Base-by-base conservation (phyloP, 1,140 invertebrate species). In the Bombus ignitus region DNA sequence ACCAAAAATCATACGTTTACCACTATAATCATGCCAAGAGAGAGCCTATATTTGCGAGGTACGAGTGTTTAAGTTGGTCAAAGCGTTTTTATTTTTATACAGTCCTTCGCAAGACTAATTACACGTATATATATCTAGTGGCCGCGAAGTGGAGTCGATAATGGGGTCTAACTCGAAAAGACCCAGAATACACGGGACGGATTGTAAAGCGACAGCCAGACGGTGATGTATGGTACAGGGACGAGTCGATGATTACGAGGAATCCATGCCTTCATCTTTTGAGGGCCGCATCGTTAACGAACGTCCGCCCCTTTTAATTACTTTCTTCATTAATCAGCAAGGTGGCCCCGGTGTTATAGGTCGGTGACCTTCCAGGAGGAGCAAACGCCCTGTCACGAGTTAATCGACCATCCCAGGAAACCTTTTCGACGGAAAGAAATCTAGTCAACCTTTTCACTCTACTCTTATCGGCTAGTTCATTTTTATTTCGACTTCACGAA, bases 171-270 rank as follows among this genome's bases (percentile, higher is more conserved):
- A 68, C 39, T 73, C 35, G 25, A 75, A 86, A 80, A 83, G 70
- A 57, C 59, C 73, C 39, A 39, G 35, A 86, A 28, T 44, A 53
- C 44, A 73, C 13, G 42, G 42, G 25, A 15, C 18, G 28, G 39
- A 70, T 83, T 44, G 57, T 28, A 59, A 28, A n/a, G 37, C 72
- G 77, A 78, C 83, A 78, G 62, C 28, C 44, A 53, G 70, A 70
- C 79, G 68, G 70, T 91, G 82, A 90, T 90, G 37, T 88, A 90
- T 87, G 89, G 81, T 66, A 39, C 39, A 70, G 70, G 68, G 78
- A 88, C 81, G 71, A 57, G 18, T n/a, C 44, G 75, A 62, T 74
- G 83, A 88, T 87, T 88, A 86, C 79, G n/a, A 47, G 79, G 84
- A 86, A 86, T 88, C 66, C 68, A 47, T 75, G 85, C 44, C 81